Evolutionary conservation across 2,888 invertebrate genomes (phyloP).

Genomic region (Stictocephala bisonia): DNA sequence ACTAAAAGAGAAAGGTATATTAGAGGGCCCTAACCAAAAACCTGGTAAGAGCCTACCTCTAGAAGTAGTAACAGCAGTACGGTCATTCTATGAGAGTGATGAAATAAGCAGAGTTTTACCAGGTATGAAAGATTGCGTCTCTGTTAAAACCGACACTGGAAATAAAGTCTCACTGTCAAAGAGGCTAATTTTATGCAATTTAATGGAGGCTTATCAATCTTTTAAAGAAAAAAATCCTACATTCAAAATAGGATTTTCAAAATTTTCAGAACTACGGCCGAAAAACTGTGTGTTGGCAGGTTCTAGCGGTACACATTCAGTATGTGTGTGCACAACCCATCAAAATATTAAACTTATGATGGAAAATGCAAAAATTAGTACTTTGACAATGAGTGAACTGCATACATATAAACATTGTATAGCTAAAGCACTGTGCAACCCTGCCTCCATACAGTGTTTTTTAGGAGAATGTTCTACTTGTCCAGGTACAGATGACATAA

Average conservation of each 20-base stretch:
- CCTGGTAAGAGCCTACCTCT: slow-evolving; percentile 1
- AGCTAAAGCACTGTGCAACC: slow-evolving; percentile 11
- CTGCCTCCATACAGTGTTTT: slow-evolving; percentile 3
- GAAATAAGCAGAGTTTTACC: slow-evolving; percentile 11
- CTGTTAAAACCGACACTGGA: not conserved
- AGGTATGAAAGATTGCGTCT: slow-evolving; percentile 20
- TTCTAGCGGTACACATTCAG: slow-evolving; percentile 6
- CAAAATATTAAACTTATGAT: slow-evolving; percentile 39
- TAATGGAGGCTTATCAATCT: slow-evolving; percentile 8
- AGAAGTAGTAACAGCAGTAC: slow-evolving; percentile 1
- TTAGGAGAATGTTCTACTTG: slow-evolving; percentile 1
- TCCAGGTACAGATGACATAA: not conserved
- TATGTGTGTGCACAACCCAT: slow-evolving; percentile 33
- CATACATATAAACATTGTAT: slow-evolving; percentile 3
- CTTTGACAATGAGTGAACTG: not conserved
- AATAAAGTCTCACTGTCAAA: not conserved
- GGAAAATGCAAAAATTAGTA: slow-evolving; percentile 7
- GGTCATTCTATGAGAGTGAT: slow-evolving; percentile 18
- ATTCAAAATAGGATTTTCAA: slow-evolving; percentile 41
- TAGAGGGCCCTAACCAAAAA: slow-evolving; percentile 22
- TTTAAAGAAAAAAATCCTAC: slow-evolving; percentile 18
- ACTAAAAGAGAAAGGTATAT: slow-evolving; percentile 17
- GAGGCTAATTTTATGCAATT: slow-evolving; percentile 11
- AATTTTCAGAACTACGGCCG: slow-evolving; percentile 42
- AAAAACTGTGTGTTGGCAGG: slow-evolving; percentile 42